Conservation (phyloP, 2,113 vertebrate genomes). For the Callorhinus ursinus region DNA sequence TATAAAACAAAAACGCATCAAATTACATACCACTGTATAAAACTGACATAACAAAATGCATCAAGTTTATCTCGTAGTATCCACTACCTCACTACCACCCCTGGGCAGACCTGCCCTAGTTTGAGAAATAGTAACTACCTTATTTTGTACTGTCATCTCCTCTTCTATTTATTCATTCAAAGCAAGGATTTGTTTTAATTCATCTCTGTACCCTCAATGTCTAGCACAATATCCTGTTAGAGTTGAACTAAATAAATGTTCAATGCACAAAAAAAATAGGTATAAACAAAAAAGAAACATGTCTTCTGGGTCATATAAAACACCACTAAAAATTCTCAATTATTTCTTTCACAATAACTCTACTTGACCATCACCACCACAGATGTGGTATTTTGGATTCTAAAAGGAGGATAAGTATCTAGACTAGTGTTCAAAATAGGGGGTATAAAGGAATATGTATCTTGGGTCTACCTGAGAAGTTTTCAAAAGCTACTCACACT, state of each 20-base stretch:
- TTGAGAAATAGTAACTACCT: neutral
- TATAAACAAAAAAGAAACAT: neutral
- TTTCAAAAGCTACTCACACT: neutral
- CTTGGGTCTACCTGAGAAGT: neutral
- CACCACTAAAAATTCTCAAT: neutral
- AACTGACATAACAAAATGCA: neutral
- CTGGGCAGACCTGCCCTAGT: neutral
- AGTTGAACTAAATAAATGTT: neutral
- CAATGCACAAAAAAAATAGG: neutral
- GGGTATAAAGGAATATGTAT: neutral
- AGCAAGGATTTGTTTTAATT: neutral
- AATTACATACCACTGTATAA: neutral
- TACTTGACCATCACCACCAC: neutral
- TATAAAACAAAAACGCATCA: neutral
- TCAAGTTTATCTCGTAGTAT: neutral
- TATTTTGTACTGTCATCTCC: neutral
- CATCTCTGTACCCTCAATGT: neutral
- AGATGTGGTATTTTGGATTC: neutral
- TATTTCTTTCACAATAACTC: neutral
- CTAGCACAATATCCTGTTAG: neutral
- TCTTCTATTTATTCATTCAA: neutral
- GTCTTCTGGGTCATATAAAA: neutral
- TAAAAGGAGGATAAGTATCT: neutral
- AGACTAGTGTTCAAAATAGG: neutral
- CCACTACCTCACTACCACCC: neutral